These are phyloP conservation scores for Hirtodrosophila duncani DNA, from an alignment of 2,888 invertebrate species.

Conservation along the genomic window DNA sequence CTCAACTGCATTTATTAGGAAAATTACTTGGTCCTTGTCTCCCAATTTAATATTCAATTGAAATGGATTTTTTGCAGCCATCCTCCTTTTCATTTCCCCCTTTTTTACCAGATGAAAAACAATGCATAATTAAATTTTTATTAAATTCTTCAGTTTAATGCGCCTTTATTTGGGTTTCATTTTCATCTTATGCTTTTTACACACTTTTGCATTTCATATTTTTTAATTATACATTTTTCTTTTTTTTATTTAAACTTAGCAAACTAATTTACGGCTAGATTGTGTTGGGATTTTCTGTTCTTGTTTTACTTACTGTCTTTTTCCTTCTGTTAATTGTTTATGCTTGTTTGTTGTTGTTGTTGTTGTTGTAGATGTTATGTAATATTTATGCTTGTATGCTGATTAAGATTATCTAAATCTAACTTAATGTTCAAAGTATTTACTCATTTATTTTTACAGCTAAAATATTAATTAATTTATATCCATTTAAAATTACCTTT, in stretches of 20 bases:
- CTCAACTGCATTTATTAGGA: slow-evolving; percentile 11
- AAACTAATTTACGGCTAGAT: slow-evolving; percentile 37
- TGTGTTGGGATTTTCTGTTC: slow-evolving; percentile 20
- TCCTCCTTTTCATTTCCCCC: too few relatives aligned
- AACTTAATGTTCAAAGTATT: slow-evolving; percentile 37
- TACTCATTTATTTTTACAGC: slow-evolving; percentile 38
- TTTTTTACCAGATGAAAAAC: slow-evolving; percentile 6
- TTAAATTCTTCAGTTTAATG: slow-evolving; percentile 68
- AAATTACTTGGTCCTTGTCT: neutral
- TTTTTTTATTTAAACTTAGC: slow-evolving; percentile 37
- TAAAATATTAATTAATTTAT: slow-evolving; percentile 32
- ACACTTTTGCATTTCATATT: slow-evolving; percentile 44
- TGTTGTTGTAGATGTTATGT: slow-evolving; percentile 12
- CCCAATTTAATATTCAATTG: slow-evolving; percentile 32
- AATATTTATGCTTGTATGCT: slow-evolving; percentile 32
- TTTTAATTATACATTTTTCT: slow-evolving; percentile 27
- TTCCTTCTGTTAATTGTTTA: slow-evolving; percentile 37
- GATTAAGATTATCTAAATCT: slow-evolving; percentile 32
- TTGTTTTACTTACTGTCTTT: slow-evolving; percentile 38
- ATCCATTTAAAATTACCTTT: slow-evolving; percentile 27
- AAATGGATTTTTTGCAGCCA: slow-evolving; percentile 12
- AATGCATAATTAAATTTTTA: slow-evolving; percentile 51
- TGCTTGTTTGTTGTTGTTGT: slow-evolving; percentile 31
- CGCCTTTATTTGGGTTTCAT: slow-evolving; percentile 54
- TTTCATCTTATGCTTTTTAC: slow-evolving; percentile 56